Conservation (phyloP, 2,797 vertebrate species). For the Centroberyx gerrardi region DNA sequence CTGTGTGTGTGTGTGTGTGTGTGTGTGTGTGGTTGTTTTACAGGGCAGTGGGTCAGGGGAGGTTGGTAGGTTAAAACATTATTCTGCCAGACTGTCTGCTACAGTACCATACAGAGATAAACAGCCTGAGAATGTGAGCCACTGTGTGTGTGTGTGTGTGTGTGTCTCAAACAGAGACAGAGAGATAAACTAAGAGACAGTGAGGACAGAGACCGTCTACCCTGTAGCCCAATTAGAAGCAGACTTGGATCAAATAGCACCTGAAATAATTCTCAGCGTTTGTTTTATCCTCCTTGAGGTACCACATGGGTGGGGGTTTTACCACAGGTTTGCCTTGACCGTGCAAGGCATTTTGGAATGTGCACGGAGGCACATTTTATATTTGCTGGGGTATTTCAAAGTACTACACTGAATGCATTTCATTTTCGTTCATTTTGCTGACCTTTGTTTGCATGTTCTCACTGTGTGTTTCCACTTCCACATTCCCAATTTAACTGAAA, state of each 20-base stretch:
- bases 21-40: not conserved
- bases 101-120: constrained; percentile 23
- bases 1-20: not conserved
- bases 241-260: too few species aligned
- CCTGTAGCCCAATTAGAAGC: too few species aligned
- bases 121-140: constrained; percentile 43
- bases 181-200: not conserved
- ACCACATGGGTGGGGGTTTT: too few species aligned
- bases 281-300: too few species aligned
- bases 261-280: too few species aligned
- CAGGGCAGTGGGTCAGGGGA: not conserved
- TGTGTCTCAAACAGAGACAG: not conserved
- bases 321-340: too few species aligned
- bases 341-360: not conserved
- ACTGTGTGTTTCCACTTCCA: too few species aligned
- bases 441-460: too few species aligned
- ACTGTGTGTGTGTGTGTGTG: not conserved
- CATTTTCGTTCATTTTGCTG: not conserved
- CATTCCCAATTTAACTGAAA: too few species aligned
- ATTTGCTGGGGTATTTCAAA: too few species aligned
- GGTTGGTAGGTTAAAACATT: constrained; percentile 5
- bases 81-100: constrained; percentile 23
- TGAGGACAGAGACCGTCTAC: not conserved
- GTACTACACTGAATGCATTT: too few species aligned
- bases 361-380: too few species aligned